These are phyloP conservation scores for Lordiphosa clarofinis DNA, from an alignment of 1,140 invertebrate species.

Conservation along the genomic window DNA sequence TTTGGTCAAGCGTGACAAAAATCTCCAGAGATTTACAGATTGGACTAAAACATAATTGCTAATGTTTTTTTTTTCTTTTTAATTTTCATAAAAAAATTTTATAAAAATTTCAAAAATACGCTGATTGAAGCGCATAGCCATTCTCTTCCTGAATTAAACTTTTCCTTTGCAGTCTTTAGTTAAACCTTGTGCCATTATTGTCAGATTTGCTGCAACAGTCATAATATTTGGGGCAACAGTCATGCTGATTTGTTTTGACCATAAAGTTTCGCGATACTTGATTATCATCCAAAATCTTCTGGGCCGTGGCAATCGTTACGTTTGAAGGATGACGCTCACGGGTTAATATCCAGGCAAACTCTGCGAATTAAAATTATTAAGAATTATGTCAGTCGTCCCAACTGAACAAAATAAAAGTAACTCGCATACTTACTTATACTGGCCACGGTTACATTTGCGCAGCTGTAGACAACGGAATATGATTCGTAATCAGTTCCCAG, in stretches of 20 bases:
- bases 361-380: slow-evolving; percentile 38
- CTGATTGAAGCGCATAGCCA: slow-evolving; percentile 56
- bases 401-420: slow-evolving; percentile 4
- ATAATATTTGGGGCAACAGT: slow-evolving; percentile 37
- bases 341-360: slow-evolving; percentile 69
- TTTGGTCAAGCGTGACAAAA: too few relatives aligned
- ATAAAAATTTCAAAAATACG: slow-evolving; percentile 53
- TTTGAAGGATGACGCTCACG: slow-evolving; percentile 46
- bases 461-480: slow-evolving; percentile 89
- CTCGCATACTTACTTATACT: slow-evolving; percentile 65
- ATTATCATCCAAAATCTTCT: slow-evolving; percentile 57
- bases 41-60: too few relatives aligned
- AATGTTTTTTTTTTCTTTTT: too few relatives aligned
- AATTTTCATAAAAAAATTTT: too few relatives aligned
- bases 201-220: neutral
- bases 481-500: slow-evolving; percentile 89
- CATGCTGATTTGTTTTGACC: slow-evolving; percentile 47
- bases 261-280: slow-evolving; percentile 42
- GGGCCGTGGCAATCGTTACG: slow-evolving; percentile 34
- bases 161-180: slow-evolving; percentile 14
- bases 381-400: slow-evolving; percentile 25
- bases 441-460: slow-evolving; percentile 81
- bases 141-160: slow-evolving; percentile 39
- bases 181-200: slow-evolving; percentile 22
- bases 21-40: too few relatives aligned